A percentile compares a stretch with the other conserved stretches of the same genome.
Conservation (phyloP, 2,797 vertebrate species). For the Danio kyathit region DNA sequence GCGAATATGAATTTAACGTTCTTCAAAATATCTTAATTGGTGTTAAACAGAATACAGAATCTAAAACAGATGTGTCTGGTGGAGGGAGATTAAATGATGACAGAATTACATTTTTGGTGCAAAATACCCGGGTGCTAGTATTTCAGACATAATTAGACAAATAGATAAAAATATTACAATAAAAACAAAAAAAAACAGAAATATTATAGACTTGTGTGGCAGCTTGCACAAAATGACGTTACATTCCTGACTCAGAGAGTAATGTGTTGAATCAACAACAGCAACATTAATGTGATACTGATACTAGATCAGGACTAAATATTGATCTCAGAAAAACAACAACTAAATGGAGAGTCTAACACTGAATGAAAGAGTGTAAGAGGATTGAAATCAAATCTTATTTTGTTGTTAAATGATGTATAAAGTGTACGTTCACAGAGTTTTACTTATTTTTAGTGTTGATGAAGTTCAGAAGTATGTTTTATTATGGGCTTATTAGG, state of each 20-base stretch:
- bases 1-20: no score
- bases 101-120: no score
- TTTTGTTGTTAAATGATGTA: slow-evolving; percentile 40
- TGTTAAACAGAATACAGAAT: no score
- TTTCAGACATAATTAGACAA: slow-evolving; percentile 12
- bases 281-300: not conserved
- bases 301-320: not conserved
- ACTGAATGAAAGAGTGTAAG: not conserved
- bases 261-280: slow-evolving; percentile 9
- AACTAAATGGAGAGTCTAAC: not conserved
- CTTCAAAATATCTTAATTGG: no score
- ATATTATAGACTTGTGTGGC: not conserved
- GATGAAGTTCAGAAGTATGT: slow-evolving; percentile 7
- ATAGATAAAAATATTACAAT: not conserved
- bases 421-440: slow-evolving; percentile 43
- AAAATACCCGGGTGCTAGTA: slow-evolving; percentile 30
- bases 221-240: slow-evolving; percentile 12
- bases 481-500: slow-evolving; percentile 13
- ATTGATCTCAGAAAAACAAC: not conserved
- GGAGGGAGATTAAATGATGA: no score
- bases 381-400: slow-evolving; percentile 28
- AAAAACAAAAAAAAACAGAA: not conserved
- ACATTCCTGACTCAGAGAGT: slow-evolving; percentile 37
- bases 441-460: slow-evolving; percentile 43
- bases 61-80: no score